phyloP scores from a whole-genome alignment of 2,888 invertebrate genomes.

The Rhynchonema sp. region DNA sequence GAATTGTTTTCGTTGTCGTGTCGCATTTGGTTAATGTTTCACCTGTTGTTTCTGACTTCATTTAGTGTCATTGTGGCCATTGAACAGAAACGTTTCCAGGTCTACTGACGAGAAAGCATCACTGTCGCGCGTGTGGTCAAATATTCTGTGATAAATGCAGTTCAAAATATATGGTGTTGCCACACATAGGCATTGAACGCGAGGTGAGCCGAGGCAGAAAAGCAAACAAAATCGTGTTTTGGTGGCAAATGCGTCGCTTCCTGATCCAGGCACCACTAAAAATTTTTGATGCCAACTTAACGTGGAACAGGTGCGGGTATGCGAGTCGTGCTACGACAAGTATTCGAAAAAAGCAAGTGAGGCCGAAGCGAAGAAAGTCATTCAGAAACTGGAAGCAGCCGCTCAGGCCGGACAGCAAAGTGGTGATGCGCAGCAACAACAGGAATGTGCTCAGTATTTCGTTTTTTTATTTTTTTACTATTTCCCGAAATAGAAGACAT shows the following conservation, averaged over 20 bases:
- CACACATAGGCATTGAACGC: conserved; percentile 92
- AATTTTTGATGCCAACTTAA: not conserved
- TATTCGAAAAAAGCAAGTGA: conserved; percentile 10
- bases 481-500: not conserved
- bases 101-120: conserved; percentile 44
- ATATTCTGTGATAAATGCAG: conserved; percentile 89
- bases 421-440: too few relatives aligned
- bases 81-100: conserved; percentile 1
- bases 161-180: conserved; percentile 64
- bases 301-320: conserved; percentile 65
- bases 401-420: too few relatives aligned
- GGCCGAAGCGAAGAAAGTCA: not conserved
- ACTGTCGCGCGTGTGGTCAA: conserved; percentile 93
- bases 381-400: too few relatives aligned
- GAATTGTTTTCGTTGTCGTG: conserved; percentile 56
- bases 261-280: not conserved
- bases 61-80: not conserved
- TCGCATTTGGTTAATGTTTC: conserved; percentile 12
- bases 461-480: not conserved
- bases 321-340: conserved; percentile 74
- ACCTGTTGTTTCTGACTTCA: not conserved
- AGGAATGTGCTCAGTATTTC: too few relatives aligned
- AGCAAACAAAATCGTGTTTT: too few relatives aligned
- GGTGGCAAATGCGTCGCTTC: too few relatives aligned
- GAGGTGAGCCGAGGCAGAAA: conserved; percentile 49